Evolutionary conservation across 2,797 vertebrate genomes (phyloP).

Genomic region (Mus spretus): DNA sequence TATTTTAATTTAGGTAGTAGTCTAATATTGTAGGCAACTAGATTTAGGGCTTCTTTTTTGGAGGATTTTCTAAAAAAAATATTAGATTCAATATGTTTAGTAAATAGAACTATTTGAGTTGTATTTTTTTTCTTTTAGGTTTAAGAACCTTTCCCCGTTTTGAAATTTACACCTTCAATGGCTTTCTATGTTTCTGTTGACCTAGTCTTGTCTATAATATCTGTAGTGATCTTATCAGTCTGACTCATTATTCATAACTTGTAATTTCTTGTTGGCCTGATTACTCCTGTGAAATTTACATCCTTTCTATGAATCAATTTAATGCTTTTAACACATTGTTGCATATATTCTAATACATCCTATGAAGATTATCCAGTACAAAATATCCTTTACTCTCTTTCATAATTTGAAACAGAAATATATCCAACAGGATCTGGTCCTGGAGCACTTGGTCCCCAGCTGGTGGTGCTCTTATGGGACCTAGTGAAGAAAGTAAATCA

Average conservation of each 20-base stretch:
- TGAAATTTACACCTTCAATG: background rate
- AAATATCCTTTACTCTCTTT: background rate
- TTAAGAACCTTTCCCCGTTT: background rate
- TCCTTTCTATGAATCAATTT: slow-evolving; percentile 27
- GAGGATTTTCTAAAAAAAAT: background rate
- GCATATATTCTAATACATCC: background rate
- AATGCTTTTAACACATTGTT: background rate
- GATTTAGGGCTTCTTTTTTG: background rate
- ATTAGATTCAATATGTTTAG: background rate
- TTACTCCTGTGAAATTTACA: background rate
- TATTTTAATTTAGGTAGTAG: background rate
- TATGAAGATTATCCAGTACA: background rate
- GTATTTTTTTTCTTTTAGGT: no score
- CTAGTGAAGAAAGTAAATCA: background rate
- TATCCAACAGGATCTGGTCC: no score
- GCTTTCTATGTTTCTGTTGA: background rate
- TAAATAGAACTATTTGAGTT: background rate
- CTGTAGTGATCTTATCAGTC: background rate
- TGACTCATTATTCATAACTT: background rate
- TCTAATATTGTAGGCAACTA: background rate
- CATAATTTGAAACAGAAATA: background rate
- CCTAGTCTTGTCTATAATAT: background rate
- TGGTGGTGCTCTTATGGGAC: accelerated
- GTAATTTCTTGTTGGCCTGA: background rate
- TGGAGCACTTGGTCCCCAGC: no score